These are phyloP conservation scores for Copsychus sechellarum DNA, from an alignment of 2,113 vertebrate species.

Conservation along the genomic window DNA sequence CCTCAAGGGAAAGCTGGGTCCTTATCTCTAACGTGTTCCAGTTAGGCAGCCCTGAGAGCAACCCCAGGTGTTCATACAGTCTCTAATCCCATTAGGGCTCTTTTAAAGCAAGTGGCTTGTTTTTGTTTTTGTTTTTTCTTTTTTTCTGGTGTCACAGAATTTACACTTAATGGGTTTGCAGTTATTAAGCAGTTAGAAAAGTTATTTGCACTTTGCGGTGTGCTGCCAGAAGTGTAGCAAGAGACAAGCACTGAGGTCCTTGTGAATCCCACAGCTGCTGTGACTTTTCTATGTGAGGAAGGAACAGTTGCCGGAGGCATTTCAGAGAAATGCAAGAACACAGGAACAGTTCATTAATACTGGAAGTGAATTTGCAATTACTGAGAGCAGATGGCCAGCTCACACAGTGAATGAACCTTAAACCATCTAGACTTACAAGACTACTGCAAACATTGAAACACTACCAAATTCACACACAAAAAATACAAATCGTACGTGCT, in stretches of 20 bases:
- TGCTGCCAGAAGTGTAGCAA: slow-evolving; percentile 48
- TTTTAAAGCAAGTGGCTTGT: slow-evolving; percentile 14
- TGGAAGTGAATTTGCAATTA: slow-evolving; percentile 58
- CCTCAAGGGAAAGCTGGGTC: neutral
- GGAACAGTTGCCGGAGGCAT: slow-evolving; percentile 65
- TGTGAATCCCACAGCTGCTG: slow-evolving; percentile 71
- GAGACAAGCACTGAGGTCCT: slow-evolving; percentile 38
- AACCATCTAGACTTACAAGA: slow-evolving; percentile 18
- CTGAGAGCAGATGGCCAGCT: slow-evolving; percentile 63
- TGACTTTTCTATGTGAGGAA: slow-evolving; percentile 6
- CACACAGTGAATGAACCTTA: slow-evolving; percentile 28
- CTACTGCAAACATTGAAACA: slow-evolving; percentile 34
- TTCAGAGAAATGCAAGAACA: slow-evolving; percentile 52
- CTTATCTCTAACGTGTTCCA: slow-evolving; percentile 29
- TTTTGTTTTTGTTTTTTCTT: neutral
- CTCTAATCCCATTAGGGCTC: slow-evolving; percentile 56
- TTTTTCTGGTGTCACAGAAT: slow-evolving; percentile 57
- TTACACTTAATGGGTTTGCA: slow-evolving; percentile 68
- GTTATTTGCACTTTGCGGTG: slow-evolving; percentile 38
- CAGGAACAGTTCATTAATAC: slow-evolving; percentile 54
- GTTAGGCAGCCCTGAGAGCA: slow-evolving; percentile 5
- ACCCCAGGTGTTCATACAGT: slow-evolving; percentile 54
- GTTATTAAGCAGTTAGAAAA: slow-evolving; percentile 48
- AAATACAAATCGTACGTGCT: neutral
- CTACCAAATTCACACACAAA: neutral